Evolutionary conservation across 1,140 invertebrate genomes (phyloP).

Genomic region (Argopecten irradians): DNA sequence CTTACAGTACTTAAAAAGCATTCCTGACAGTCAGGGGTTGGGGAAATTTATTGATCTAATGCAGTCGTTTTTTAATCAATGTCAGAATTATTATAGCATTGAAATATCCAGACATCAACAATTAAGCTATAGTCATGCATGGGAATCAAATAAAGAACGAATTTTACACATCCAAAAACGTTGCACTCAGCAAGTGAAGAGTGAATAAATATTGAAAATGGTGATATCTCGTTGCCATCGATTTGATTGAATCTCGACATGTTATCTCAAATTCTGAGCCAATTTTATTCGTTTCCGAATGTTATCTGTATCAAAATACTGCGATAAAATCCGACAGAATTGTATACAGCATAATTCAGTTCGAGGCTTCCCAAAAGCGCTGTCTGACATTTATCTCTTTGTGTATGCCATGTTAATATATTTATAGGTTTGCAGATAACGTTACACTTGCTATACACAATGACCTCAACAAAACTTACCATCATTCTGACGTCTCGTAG

Average conservation of each 20-base stretch:
- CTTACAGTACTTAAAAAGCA: neutral
- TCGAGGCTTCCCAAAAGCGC: neutral
- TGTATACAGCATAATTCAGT: neutral
- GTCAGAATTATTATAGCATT: neutral
- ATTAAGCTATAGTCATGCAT: neutral
- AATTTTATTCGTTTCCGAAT: neutral
- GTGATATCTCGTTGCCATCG: neutral
- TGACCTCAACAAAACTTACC: slow-evolving; percentile 57
- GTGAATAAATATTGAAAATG: neutral
- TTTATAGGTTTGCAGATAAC: slow-evolving; percentile 22
- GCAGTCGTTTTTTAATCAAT: neutral
- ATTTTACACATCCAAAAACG: neutral
- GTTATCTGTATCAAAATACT: neutral
- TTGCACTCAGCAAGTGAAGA: neutral
- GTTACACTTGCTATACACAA: slow-evolving; percentile 36
- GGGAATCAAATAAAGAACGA: neutral
- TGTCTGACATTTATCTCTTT: slow-evolving; percentile 1
- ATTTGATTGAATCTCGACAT: slow-evolving; percentile 16
- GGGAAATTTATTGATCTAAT: neutral
- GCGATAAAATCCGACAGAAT: neutral
- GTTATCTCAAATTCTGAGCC: neutral
- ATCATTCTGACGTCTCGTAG: slow-evolving; percentile 53
- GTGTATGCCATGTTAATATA: slow-evolving; percentile 22
- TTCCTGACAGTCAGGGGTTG: neutral
- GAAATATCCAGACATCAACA: neutral